Conservation (phyloP, 1,140 invertebrate species). For the Penaeus japonicus region DNA sequence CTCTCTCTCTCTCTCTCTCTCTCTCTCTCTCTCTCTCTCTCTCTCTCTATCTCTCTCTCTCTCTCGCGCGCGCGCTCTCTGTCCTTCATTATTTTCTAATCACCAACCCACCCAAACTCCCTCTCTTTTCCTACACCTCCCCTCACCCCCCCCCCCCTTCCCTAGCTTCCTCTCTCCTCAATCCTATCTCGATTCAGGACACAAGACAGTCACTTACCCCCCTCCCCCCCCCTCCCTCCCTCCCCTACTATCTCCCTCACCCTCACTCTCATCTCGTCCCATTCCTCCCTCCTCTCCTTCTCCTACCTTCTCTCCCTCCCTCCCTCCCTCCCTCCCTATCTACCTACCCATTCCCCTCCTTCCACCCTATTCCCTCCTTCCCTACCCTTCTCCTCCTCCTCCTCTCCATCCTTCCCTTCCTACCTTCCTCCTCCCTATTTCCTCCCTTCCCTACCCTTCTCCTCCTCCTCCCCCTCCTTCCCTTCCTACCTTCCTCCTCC, state of each 20-base stretch:
- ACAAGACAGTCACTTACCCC: neutral
- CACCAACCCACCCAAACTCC: neutral
- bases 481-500: too few relatives aligned
- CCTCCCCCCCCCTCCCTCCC: neutral
- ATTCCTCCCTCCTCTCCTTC: neutral
- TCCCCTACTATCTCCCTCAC: neutral
- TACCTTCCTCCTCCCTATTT: too few relatives aligned
- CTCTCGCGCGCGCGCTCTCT: neutral
- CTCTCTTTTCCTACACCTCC: too few relatives aligned
- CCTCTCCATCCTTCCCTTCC: neutral
- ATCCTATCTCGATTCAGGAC: neutral
- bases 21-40: neutral
- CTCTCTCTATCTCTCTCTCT: neutral
- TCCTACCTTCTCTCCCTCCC: neutral
- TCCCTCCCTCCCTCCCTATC: neutral
- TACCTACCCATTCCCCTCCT: neutral
- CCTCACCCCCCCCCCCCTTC: too few relatives aligned
- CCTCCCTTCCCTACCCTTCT: too few relatives aligned
- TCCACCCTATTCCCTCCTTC: neutral
- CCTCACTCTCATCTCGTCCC: neutral
- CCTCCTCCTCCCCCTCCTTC: constrained; percentile 56
- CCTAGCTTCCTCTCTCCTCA: too few relatives aligned
- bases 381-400: neutral
- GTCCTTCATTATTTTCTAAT: too few relatives aligned
- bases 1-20: neutral